A percentile compares a stretch with the other conserved stretches of the same genome.
phyloP scores from a whole-genome alignment of 1,140 invertebrate genomes.

The Sinella curviseta region DNA sequence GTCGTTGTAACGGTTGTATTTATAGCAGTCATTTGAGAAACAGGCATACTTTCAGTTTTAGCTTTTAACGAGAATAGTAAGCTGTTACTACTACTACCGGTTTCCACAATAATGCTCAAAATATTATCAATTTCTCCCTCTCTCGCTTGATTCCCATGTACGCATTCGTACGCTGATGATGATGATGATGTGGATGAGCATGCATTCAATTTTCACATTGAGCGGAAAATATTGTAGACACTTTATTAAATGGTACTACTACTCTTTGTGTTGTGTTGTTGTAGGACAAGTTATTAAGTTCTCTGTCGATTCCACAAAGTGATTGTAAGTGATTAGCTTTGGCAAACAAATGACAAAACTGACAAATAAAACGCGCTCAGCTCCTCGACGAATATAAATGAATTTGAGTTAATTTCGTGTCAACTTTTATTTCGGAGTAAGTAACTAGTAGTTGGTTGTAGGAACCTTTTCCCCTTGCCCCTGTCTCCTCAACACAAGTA shows the following conservation, averaged over 20 bases:
- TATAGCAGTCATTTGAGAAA: background rate
- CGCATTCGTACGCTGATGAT: too few relatives aligned
- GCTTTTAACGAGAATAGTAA: too few relatives aligned
- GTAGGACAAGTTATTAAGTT: conserved; percentile 21
- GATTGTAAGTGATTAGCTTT: conserved; percentile 27
- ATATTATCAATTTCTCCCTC: background rate
- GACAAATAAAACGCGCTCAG: conserved; percentile 3
- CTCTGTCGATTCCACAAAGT: conserved; percentile 10
- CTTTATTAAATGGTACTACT: background rate
- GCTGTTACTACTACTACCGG: background rate
- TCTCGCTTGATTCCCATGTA: background rate
- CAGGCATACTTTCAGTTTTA: background rate
- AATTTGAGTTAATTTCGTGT: background rate
- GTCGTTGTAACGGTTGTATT: background rate
- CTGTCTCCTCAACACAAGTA: too few relatives aligned
- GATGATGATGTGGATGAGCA: background rate
- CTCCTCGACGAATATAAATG: background rate
- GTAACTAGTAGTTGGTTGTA: too few relatives aligned
- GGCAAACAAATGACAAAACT: conserved; percentile 14
- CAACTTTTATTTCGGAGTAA: too few relatives aligned
- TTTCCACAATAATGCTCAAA: background rate
- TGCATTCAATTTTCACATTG: background rate
- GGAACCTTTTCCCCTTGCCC: too few relatives aligned
- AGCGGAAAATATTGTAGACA: background rate
- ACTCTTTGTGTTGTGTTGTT: background rate